These are phyloP conservation scores for Cephalopholis sonnerati DNA, from an alignment of 2,113 vertebrate species.

Conservation along the genomic window DNA sequence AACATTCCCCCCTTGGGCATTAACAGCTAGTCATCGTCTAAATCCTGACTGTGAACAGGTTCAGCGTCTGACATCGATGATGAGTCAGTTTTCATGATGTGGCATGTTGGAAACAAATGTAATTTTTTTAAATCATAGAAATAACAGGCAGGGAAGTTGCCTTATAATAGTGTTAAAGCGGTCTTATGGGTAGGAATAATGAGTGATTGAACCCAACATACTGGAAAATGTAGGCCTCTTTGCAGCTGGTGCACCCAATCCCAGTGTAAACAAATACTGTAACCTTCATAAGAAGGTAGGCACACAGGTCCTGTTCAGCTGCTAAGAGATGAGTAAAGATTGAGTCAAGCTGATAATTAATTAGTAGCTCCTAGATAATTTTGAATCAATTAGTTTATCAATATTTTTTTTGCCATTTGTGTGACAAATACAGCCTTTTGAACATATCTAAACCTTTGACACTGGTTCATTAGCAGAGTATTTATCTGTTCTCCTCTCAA, in stretches of 20 bases:
- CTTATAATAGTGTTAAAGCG: neutral
- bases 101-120: conserved; percentile 12
- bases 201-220: neutral
- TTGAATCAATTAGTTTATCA: neutral
- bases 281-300: neutral
- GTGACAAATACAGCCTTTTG: too few relatives aligned
- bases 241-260: neutral
- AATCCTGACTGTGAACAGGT: conserved; percentile 16
- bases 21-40: neutral
- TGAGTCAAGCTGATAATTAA: neutral
- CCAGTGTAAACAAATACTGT: conserved; percentile 6
- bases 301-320: neutral
- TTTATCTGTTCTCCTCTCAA: neutral
- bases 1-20: neutral
- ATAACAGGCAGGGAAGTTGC: neutral
- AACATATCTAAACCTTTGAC: neutral
- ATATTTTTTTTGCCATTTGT: neutral
- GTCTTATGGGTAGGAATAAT: neutral
- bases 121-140: neutral
- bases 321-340: neutral
- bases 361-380: neutral
- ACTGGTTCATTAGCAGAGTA: neutral
- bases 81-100: conserved; percentile 47
- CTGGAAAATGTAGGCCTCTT: neutral
- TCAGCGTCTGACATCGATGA: neutral